These are phyloP conservation scores for Rhineura floridana DNA, from an alignment of 2,113 vertebrate species.

Conservation along the genomic window DNA sequence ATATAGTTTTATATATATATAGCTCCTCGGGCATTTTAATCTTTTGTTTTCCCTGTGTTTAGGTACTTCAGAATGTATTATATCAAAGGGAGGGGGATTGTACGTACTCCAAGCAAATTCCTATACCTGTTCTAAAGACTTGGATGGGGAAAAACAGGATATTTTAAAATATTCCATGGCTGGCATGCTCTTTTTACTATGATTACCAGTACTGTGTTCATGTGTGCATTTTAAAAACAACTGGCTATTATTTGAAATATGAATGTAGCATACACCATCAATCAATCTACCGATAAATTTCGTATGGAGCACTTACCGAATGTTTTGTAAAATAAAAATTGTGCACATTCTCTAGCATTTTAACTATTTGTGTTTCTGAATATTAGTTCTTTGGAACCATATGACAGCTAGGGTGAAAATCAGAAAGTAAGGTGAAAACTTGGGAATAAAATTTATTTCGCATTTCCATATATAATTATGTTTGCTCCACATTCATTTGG, in stretches of 20 bases:
- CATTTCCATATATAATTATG: slow-evolving; percentile 42
- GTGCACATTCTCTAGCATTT: background rate
- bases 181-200: background rate
- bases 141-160: background rate
- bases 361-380: slow-evolving; percentile 8
- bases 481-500: background rate
- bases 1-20: too few relatives aligned
- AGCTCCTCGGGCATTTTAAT: background rate
- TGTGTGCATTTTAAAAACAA: background rate
- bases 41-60: background rate
- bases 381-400: slow-evolving; percentile 5
- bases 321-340: background rate
- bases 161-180: background rate
- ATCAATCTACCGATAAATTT: background rate
- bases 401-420: slow-evolving; percentile 21
- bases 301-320: background rate
- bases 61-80: background rate
- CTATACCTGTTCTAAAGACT: background rate
- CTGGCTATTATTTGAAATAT: background rate
- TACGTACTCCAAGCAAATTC: background rate
- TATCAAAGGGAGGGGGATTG: background rate
- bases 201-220: too few relatives aligned
- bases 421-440: slow-evolving; percentile 29
- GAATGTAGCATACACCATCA: too few relatives aligned
- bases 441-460: slow-evolving; percentile 30